phyloP scores from a whole-genome alignment of 2,113 vertebrate species.

The Bettongia penicillata region DNA sequence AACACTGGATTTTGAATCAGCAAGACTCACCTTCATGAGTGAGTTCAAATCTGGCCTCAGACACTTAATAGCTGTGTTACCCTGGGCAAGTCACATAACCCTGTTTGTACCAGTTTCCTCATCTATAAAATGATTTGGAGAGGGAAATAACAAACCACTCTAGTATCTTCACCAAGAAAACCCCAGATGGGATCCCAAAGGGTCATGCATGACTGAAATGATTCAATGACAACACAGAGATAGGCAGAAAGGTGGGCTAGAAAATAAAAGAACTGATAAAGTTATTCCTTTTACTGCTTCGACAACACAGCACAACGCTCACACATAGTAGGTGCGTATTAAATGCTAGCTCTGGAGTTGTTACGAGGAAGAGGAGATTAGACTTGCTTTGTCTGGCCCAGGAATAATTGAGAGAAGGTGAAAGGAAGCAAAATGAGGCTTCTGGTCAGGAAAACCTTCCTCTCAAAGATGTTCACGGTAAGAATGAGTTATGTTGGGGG shows the following conservation, averaged over 20 bases:
- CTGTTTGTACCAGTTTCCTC: too few species aligned
- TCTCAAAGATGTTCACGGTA: neutral
- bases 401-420: neutral
- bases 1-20: neutral
- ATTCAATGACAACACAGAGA: neutral
- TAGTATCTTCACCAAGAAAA: neutral
- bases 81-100: neutral
- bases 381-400: neutral
- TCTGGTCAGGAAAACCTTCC: neutral
- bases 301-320: neutral
- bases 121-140: neutral
- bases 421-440: neutral
- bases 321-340: neutral
- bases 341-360: neutral
- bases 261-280: neutral
- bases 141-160: neutral
- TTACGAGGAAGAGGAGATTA: neutral
- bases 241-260: neutral
- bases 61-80: neutral
- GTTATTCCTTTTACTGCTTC: neutral
- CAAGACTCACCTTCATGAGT: neutral
- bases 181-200: neutral
- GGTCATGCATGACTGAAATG: neutral
- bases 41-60: neutral
- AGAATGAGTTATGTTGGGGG: neutral